Evolutionary conservation across 2,888 invertebrate species (phyloP), one percentile per base, ranked within the genome.

Genomic region (Beris morrisii): DNA sequence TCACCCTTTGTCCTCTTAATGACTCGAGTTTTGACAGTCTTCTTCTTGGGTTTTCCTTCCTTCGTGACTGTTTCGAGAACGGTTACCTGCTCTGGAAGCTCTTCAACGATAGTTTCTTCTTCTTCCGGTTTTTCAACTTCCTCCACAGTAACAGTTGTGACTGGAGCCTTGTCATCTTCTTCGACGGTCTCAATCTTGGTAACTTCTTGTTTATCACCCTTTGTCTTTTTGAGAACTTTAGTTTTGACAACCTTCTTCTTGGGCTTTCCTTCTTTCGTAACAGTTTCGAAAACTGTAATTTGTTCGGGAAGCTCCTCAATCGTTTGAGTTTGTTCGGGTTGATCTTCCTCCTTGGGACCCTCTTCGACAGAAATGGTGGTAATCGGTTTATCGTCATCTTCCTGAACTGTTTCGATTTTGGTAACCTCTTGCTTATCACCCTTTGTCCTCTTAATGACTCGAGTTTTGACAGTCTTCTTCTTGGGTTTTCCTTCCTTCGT

Each of bases 111-210:
- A 11, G 57, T 32, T 13, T 32, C 46, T 28, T 44, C 45, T 6
- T 9, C n/a, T 45, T 73, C 70, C 5, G 72, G 70, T 9, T 55
- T 32, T 31, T 67, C 52, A n/a, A 67, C 68, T 67, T 72, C 70
- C 66, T 72, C 53, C 57, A 72, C 70, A 64, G 78, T 79, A 0
- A 78, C 71, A 59, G 66, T 67, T 11, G 70, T 73, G 67, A 68
- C 73, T 69, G 81, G 80, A 68, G 75, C 72, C 68, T 79, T 75
- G n/a, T 75, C 78, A 69, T 79, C 81, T 72, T 79, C 77, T 69
- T 75, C 75, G 31, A 79, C 74, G 2, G 79, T 80, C 9, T 77
- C 72, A 57, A 81, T 78, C 73, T 79, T 76, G 1, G 79, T 81
- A 13, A 78, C 73, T 71, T 82, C 77, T 53, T 78, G 72, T 73